Evolutionary conservation across 2,113 vertebrate species (phyloP).

Genomic region (Parus major): DNA sequence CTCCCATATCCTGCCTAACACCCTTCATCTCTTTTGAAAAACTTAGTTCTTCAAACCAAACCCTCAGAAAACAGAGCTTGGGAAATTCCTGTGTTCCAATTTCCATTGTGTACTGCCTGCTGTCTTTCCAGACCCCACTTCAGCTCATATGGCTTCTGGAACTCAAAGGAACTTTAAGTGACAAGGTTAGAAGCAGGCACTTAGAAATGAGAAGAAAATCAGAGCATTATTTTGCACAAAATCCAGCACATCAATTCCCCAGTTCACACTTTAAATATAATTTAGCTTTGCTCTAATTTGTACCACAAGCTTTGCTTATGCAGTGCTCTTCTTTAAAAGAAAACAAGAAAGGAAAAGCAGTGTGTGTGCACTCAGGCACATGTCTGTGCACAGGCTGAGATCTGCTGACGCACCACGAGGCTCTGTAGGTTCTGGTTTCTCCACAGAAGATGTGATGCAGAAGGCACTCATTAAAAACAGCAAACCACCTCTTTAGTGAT

Average conservation of each 20-base stretch:
- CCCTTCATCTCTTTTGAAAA: background rate
- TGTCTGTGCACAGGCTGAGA: background rate
- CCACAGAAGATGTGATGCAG: background rate
- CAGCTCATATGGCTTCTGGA: background rate
- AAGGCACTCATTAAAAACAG: constrained; percentile 50
- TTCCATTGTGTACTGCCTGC: background rate
- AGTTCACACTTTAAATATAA: background rate
- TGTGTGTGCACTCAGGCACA: background rate
- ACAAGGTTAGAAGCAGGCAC: background rate
- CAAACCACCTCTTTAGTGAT: background rate
- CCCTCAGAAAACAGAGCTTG: background rate
- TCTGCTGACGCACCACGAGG: background rate
- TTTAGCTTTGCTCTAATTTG: background rate
- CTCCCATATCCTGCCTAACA: background rate
- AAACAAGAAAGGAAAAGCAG: background rate
- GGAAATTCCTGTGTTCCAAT: background rate
- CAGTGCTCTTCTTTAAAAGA: background rate
- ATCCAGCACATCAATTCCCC: background rate
- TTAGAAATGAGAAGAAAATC: background rate
- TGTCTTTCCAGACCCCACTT: background rate
- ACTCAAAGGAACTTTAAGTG: background rate
- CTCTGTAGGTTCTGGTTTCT: background rate
- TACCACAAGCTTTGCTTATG: background rate
- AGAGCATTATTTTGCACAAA: background rate
- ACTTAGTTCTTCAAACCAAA: background rate